A percentile compares a stretch with the other conserved stretches of the same genome.
Evolutionary conservation across 2,113 vertebrate genomes (phyloP).

Genomic region (Solea senegalensis): DNA sequence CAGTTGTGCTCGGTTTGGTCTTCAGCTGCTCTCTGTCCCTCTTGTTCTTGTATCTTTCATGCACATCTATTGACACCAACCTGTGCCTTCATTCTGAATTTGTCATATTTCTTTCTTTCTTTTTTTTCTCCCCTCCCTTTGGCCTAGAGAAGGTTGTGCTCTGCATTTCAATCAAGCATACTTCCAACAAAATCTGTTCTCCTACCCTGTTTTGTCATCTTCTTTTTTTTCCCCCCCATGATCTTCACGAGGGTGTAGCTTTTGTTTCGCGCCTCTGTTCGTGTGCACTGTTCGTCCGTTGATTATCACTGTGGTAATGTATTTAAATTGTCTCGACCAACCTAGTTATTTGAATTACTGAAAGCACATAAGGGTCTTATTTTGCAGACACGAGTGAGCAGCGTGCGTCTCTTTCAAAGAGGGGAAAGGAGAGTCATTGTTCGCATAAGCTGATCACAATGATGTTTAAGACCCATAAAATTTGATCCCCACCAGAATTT

Average conservation of each 20-base stretch:
- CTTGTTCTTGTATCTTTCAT: constrained; percentile 38
- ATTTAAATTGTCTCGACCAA: constrained; percentile 31
- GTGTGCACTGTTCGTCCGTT: background rate
- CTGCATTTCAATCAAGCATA: background rate
- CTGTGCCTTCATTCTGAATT: constrained; percentile 28
- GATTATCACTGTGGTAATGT: constrained; percentile 1
- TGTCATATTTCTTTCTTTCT: background rate
- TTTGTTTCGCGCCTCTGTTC: background rate
- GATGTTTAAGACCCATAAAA: constrained; percentile 76
- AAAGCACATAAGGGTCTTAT: constrained; percentile 50
- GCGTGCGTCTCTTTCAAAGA: constrained; percentile 44
- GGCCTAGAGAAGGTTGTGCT: background rate
- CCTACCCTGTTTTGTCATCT: background rate
- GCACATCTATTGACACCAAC: constrained; percentile 11
- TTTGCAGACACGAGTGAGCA: constrained; percentile 48
- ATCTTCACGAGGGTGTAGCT: background rate
- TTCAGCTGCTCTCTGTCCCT: constrained; percentile 6
- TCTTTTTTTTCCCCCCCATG: too few species aligned
- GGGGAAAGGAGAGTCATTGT: constrained; percentile 62
- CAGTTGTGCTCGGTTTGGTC: constrained; percentile 8
- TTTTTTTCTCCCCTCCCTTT: background rate
- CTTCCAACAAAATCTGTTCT: background rate
- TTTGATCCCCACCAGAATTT: constrained; percentile 71
- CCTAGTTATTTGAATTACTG: constrained; percentile 63
- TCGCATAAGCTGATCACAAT: constrained; percentile 71